These are phyloP conservation scores for Upupa epops DNA, from an alignment of 2,113 vertebrate species.

Conservation along the genomic window DNA sequence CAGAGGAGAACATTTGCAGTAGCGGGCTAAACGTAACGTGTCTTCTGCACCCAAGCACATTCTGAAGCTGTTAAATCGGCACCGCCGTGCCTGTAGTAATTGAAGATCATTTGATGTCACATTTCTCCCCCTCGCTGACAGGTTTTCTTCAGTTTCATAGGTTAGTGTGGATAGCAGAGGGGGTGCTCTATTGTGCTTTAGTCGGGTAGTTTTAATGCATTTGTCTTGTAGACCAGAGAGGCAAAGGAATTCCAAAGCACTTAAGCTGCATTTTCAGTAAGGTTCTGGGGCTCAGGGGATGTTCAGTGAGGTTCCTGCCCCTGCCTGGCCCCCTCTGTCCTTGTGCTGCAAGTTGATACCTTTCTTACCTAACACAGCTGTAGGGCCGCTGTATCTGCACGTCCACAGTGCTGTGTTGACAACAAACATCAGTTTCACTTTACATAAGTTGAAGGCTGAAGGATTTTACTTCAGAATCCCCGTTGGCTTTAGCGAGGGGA, in stretches of 20 bases:
- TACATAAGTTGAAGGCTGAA: neutral
- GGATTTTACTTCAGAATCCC: neutral
- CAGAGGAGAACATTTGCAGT: constrained; percentile 5
- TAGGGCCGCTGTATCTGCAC: neutral
- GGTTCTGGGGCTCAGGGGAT: neutral
- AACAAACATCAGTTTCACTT: neutral
- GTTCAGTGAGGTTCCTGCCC: neutral
- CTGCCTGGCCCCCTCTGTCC: neutral
- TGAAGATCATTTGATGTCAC: constrained; percentile 31
- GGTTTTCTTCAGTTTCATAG: neutral
- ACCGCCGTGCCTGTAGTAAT: constrained; percentile 24
- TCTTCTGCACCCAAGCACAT: constrained; percentile 7
- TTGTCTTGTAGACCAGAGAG: neutral
- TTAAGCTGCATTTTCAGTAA: neutral
- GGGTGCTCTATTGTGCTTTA: neutral
- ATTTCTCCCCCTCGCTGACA: neutral
- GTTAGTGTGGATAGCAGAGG: neutral
- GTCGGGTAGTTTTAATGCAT: neutral
- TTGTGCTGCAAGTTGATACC: neutral
- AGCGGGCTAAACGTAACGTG: constrained; percentile 29
- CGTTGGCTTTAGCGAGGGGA: neutral
- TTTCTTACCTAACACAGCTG: neutral
- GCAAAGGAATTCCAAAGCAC: neutral
- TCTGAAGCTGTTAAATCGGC: constrained; percentile 54
- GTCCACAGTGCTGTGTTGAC: neutral